These are phyloP conservation scores for Drosophila buzzatii DNA, from an alignment of 2,888 invertebrate species.

Conservation along the genomic window DNA sequence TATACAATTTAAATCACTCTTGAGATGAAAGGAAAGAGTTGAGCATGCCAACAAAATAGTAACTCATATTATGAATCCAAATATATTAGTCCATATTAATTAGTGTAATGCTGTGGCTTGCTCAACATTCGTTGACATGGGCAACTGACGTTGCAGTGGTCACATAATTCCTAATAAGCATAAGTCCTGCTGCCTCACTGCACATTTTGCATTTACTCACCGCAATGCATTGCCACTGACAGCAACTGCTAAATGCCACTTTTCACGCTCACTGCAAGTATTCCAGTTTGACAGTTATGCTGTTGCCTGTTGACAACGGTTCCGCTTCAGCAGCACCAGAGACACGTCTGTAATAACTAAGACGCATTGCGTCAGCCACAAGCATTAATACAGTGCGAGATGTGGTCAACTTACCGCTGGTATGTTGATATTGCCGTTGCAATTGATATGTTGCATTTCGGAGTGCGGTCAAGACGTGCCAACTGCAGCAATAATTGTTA, in stretches of 20 bases:
- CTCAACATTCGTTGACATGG: neutral
- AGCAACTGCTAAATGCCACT: conserved; percentile 8
- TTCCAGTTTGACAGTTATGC: neutral
- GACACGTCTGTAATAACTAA: conserved; percentile 35
- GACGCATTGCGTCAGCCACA: conserved; percentile 67
- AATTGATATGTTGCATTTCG: conserved; percentile 23
- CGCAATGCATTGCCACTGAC: conserved; percentile 1
- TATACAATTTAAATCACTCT: neutral
- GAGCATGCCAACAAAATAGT: neutral
- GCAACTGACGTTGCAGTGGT: neutral
- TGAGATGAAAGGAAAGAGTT: neutral
- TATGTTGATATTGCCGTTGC: neutral
- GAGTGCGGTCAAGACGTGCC: conserved; percentile 46
- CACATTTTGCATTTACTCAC: conserved; percentile 4
- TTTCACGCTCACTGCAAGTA: conserved; percentile 17
- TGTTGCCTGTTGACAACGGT: neutral
- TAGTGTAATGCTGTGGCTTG: neutral
- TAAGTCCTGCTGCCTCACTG: neutral
- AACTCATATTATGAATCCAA: neutral
- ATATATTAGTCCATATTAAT: neutral
- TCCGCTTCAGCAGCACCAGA: conserved; percentile 1
- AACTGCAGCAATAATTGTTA: conserved; percentile 43
- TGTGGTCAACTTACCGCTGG: conserved; percentile 8
- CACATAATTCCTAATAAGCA: neutral
- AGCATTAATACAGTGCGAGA: conserved; percentile 45